Conservation (phyloP, 2,797 vertebrate species). For the Leptoclinus maculatus region DNA sequence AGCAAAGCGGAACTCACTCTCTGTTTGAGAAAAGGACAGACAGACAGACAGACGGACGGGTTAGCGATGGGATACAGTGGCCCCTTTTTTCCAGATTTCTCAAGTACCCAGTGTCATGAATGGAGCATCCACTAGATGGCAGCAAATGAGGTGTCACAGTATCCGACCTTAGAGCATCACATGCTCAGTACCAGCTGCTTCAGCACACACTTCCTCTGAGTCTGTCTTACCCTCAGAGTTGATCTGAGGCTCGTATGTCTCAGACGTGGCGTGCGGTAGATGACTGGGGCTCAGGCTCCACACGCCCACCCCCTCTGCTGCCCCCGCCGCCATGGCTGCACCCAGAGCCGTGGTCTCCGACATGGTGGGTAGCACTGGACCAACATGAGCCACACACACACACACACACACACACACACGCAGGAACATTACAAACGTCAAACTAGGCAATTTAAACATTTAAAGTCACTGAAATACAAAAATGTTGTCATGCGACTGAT, state of each 20-base stretch:
- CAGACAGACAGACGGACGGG: background rate
- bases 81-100: background rate
- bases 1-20: slow-evolving; percentile 90
- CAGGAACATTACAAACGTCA: background rate
- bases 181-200: background rate
- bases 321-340: slow-evolving; percentile 93
- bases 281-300: slow-evolving; percentile 88
- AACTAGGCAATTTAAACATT: background rate
- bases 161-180: background rate
- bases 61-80: background rate
- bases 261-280: slow-evolving; percentile 83
- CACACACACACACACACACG: background rate
- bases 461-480: background rate
- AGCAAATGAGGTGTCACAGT: background rate
- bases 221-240: slow-evolving; percentile 86
- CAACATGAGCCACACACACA: background rate
- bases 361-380: slow-evolving; percentile 90
- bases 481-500: background rate
- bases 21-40: slow-evolving; percentile 41
- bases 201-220: background rate
- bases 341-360: slow-evolving; percentile 93
- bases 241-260: slow-evolving; percentile 91
- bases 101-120: background rate
- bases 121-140: slow-evolving; percentile 2
- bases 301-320: slow-evolving; percentile 90